These are phyloP conservation scores for Chaetura pelagica DNA, from an alignment of 2,113 vertebrate genomes.

Conservation along the genomic window DNA sequence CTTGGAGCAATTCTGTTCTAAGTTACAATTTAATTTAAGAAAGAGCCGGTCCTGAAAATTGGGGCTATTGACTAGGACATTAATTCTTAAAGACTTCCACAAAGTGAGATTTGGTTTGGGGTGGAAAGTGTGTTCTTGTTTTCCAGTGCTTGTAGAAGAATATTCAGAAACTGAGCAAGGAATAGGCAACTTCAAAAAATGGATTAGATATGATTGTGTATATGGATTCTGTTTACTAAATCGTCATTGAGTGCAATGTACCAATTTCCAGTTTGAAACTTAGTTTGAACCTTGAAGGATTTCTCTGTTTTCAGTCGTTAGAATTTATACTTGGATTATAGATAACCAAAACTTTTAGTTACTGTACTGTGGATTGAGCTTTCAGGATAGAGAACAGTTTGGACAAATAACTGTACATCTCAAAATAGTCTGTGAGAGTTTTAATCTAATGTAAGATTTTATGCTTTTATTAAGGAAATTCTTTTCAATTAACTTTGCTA, in stretches of 20 bases:
- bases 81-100: neutral
- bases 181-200: neutral
- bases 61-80: neutral
- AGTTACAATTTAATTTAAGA: neutral
- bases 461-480: neutral
- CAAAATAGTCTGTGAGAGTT: neutral
- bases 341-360: neutral
- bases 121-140: neutral
- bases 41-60: neutral
- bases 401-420: neutral
- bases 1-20: neutral
- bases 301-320: neutral
- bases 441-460: neutral
- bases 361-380: neutral
- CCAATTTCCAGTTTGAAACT: neutral
- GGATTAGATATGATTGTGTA: neutral
- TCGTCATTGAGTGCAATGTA: neutral
- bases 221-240: neutral
- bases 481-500: rapidly evolving
- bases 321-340: neutral
- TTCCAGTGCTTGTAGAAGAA: neutral
- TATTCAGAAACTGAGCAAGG: neutral
- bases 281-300: neutral
- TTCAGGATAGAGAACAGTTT: neutral
- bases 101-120: rapidly evolving